phyloP scores from a whole-genome alignment of 1,140 invertebrate species.

The Zaprionus nigranus region DNA sequence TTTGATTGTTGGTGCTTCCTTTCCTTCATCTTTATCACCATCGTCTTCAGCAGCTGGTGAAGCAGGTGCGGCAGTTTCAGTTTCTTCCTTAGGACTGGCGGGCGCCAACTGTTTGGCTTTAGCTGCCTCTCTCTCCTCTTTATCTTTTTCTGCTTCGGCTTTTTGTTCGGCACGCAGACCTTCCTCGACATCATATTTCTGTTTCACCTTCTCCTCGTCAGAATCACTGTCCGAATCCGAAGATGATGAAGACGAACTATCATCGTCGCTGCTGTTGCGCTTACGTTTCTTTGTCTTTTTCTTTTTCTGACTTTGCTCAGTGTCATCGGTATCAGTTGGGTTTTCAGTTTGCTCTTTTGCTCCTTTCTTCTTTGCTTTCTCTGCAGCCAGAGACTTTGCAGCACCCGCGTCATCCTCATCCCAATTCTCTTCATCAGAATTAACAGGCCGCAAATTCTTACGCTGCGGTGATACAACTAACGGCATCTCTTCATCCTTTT shows the following conservation, averaged over 20 bases:
- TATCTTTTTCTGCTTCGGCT: slow-evolving; percentile 60
- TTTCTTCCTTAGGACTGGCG: slow-evolving; percentile 30
- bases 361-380: slow-evolving; percentile 41
- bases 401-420: slow-evolving; percentile 80
- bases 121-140: slow-evolving; percentile 56
- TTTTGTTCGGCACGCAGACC: slow-evolving; percentile 66
- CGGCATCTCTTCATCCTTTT: slow-evolving; percentile 62
- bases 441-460: slow-evolving; percentile 20
- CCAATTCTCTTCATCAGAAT: slow-evolving; percentile 85
- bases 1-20: background rate
- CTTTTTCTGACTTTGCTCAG: slow-evolving; percentile 74
- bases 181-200: slow-evolving; percentile 84
- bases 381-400: slow-evolving; percentile 17
- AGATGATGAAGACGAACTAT: slow-evolving; percentile 76
- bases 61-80: background rate
- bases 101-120: slow-evolving; percentile 55
- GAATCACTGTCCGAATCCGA: slow-evolving; percentile 72
- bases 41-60: slow-evolving; percentile 7
- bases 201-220: slow-evolving; percentile 79
- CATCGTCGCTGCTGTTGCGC: slow-evolving; percentile 84
- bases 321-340: slow-evolving; percentile 46
- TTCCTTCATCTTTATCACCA: slow-evolving; percentile 18
- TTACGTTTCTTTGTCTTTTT: slow-evolving; percentile 81
- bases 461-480: slow-evolving; percentile 63
- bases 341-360: slow-evolving; percentile 9